Percentiles rank a stretch among this genome's conserved stretches.
Evolutionary conservation across 2,888 invertebrate species (phyloP).

Genomic region (Tinea pellionella): DNA sequence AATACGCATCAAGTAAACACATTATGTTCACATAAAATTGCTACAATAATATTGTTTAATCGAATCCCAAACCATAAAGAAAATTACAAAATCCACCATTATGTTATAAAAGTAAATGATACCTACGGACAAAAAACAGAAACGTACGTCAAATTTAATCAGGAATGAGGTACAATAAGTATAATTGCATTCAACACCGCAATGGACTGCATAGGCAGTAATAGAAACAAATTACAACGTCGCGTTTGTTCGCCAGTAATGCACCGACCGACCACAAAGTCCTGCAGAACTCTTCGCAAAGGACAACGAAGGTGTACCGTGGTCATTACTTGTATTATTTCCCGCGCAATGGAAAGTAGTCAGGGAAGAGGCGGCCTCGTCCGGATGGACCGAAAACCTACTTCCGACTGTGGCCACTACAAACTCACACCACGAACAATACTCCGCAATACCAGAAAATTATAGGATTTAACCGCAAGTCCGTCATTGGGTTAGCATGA

Average conservation of each 20-base stretch:
- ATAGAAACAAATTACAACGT: slow-evolving; percentile 45
- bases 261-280: slow-evolving; percentile 15
- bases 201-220: slow-evolving; percentile 41
- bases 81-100: slow-evolving; percentile 29
- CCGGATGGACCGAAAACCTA: slow-evolving; percentile 55
- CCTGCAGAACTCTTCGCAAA: neutral
- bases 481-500: slow-evolving; percentile 57
- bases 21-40: slow-evolving; percentile 15
- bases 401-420: slow-evolving; percentile 38
- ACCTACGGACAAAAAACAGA: slow-evolving; percentile 23
- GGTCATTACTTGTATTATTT: neutral
- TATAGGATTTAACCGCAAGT: slow-evolving; percentile 53
- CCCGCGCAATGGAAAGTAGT: slow-evolving; percentile 33
- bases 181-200: slow-evolving; percentile 45
- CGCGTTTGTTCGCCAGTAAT: slow-evolving; percentile 18
- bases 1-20: slow-evolving; percentile 16
- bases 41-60: slow-evolving; percentile 15
- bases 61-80: slow-evolving; percentile 18
- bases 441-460: slow-evolving; percentile 36
- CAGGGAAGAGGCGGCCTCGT: slow-evolving; percentile 29
- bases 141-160: slow-evolving; percentile 33
- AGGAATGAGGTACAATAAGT: slow-evolving; percentile 33
- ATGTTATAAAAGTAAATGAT: slow-evolving; percentile 37
- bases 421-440: slow-evolving; percentile 46
- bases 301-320: neutral